Conservation (phyloP, 92 coral and sea anemone species). For the Zoanthus sansibaricus region DNA sequence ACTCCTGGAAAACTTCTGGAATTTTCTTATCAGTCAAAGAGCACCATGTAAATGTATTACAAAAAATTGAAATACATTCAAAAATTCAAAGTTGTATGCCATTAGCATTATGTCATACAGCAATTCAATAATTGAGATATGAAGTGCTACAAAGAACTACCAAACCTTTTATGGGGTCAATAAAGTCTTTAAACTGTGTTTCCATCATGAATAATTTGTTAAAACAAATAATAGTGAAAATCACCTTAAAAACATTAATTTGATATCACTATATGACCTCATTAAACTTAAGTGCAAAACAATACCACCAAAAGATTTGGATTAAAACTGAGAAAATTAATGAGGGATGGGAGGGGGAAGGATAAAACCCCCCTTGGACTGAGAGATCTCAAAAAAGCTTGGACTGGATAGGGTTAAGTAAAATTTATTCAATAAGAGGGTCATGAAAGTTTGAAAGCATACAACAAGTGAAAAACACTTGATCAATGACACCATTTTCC, state of each 20-base stretch:
- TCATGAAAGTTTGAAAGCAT: background rate
- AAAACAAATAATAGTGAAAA: background rate
- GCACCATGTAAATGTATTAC: no score
- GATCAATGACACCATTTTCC: slow-evolving; percentile 2
- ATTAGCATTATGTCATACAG: no score
- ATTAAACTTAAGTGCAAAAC: background rate
- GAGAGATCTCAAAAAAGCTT: background rate
- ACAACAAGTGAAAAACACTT: slow-evolving; percentile 2
- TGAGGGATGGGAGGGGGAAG: background rate
- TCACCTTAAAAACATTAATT: background rate
- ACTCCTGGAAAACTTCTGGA: no score
- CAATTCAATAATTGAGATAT: no score
- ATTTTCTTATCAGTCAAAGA: no score
- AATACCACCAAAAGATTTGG: background rate
- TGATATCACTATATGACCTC: background rate
- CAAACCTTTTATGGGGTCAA: background rate
- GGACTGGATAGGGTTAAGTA: background rate
- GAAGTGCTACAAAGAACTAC: no score
- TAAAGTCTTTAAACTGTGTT: background rate
- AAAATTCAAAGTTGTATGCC: no score
- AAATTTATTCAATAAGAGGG: background rate
- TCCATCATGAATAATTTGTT: background rate
- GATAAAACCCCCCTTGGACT: background rate
- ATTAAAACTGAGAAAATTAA: background rate
- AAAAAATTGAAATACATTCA: no score